Base-by-base conservation (phyloP, 2,888 invertebrate species). In the Diarsia dahlii region DNA sequence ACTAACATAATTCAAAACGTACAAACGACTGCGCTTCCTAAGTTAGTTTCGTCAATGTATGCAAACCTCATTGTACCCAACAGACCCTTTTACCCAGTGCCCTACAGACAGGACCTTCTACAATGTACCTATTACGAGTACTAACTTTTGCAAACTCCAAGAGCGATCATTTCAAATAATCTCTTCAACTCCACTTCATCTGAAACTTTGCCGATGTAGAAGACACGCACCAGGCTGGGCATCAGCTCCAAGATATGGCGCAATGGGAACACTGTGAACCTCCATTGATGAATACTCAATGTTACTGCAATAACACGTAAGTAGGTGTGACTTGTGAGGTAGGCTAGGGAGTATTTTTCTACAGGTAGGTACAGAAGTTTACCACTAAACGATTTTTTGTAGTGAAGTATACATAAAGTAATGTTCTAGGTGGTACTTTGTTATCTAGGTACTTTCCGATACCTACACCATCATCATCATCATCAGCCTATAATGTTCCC, bases 271-370 rank as follows among this genome's bases (percentile, higher is more conserved):
- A 82, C 78, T 0, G 89, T 91, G 60, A 90, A 92, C 2, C 95
- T 91, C 94, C 96, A 95, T 77, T 95, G 95, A 68, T 96, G 95
- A 12, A 96, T 91, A 82, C 95, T 95, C 20, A 96, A 67, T 9
- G 94, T 92, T 23, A 91, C 95, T 95, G 87, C 4, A 87, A 83
- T n/a, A 45, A 28, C 48, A 76, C 0, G 1, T 18, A 39, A 0
- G 18, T 46, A 9, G 2, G 23, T 34, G 23, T 34, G 13, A 45
- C 3, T 1, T 20, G 23, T 0, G 39, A 5, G 5, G 5, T 28
- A 52, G 13, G 52, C 9, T 15, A 15, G 34, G 6, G 6, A 39
- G 5, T 67, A 15, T 58, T 15, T 58, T 28, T 28, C 58, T 15
- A 28, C 28, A 28, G 15, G 3, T 58, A 58, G 3, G 28, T 58